Evolutionary conservation across 2,888 invertebrate genomes (phyloP).

Genomic region (Eucera pruinosa): DNA sequence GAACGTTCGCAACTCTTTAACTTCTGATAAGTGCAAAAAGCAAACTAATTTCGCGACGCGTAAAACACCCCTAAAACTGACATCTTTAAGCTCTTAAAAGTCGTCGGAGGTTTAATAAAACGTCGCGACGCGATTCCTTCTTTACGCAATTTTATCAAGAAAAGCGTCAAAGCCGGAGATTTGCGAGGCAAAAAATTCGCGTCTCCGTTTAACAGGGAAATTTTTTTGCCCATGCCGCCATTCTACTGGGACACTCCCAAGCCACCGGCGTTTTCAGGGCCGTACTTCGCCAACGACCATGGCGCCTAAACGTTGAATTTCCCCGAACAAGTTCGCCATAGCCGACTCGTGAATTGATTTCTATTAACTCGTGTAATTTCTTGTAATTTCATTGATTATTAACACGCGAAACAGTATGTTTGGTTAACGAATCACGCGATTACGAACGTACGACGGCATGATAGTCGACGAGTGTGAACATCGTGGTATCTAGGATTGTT

Average conservation of each 20-base stretch:
- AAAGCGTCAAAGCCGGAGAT: background rate
- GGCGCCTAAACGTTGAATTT: slow-evolving; percentile 42
- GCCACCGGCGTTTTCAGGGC: background rate
- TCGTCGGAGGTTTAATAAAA: too few species aligned
- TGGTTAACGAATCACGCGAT: too few species aligned
- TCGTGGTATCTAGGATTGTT: too few species aligned
- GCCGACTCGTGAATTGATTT: slow-evolving; percentile 15
- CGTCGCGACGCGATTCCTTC: too few species aligned
- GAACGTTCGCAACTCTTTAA: slow-evolving; percentile 21
- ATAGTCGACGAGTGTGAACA: too few species aligned
- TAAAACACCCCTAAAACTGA: slow-evolving; percentile 1
- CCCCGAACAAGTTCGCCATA: slow-evolving; percentile 39
- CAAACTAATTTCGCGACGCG: slow-evolving; percentile 4
- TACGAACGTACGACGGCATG: too few species aligned
- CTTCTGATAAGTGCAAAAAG: slow-evolving; percentile 21
- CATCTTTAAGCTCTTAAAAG: slow-evolving; percentile 6
- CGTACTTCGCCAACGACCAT: slow-evolving; percentile 27
- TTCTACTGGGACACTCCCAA: slow-evolving; percentile 13
- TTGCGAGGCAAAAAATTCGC: background rate
- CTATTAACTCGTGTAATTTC: too few species aligned
- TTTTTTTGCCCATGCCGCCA: slow-evolving; percentile 16
- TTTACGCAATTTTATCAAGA: background rate
- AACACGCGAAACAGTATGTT: too few species aligned
- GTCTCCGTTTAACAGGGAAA: background rate
- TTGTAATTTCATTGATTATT: too few species aligned